A percentile compares a stretch with the other conserved stretches of the same genome.
Evolutionary conservation across 2,113 vertebrate species (phyloP).

Genomic region (Piaya cayana): DNA sequence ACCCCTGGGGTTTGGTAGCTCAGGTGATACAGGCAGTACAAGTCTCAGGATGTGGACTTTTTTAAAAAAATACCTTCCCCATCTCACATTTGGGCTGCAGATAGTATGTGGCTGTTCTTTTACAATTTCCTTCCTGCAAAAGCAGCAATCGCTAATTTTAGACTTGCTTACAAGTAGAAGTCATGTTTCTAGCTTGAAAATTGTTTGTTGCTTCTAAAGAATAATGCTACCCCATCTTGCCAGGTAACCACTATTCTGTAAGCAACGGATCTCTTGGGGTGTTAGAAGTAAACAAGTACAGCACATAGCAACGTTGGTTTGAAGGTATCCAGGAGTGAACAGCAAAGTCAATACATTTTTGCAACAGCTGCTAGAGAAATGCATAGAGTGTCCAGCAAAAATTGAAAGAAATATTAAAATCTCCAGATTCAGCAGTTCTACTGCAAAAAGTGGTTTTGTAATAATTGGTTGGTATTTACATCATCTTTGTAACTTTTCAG

Average conservation of each 20-base stretch:
- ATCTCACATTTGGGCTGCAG: background rate
- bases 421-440: too few species aligned
- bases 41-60: conserved; percentile 24
- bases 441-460: background rate
- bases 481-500: too few species aligned
- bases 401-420: accelerated
- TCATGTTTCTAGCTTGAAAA: background rate
- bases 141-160: conserved; percentile 46
- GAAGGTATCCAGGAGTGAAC: accelerated
- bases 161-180: background rate
- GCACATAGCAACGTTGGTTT: accelerated
- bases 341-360: accelerated
- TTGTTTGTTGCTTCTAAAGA: background rate
- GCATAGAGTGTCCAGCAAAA: accelerated
- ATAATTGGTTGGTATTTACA: background rate
- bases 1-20: accelerated
- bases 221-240: background rate
- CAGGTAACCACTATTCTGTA: background rate
- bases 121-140: conserved; percentile 75
- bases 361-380: background rate
- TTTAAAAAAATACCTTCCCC: conserved; percentile 21
- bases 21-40: background rate
- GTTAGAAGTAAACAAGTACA: accelerated
- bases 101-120: background rate
- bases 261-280: accelerated